Conservation (phyloP, 1,140 invertebrate species). For the Nylanderia fulva region DNA sequence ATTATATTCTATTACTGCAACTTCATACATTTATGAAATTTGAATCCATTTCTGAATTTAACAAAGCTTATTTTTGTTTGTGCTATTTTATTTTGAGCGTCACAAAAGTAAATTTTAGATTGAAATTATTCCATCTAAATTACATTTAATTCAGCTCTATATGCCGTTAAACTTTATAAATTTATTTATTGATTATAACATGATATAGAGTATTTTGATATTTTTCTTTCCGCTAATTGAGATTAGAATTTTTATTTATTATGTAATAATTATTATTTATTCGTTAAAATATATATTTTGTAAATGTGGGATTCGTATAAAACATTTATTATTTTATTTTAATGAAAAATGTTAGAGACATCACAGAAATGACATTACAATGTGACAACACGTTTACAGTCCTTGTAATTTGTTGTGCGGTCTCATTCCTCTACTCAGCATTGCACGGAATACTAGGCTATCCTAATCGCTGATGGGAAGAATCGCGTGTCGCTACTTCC, state of each 20-base stretch:
- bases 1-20: conserved; percentile 43
- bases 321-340: not conserved
- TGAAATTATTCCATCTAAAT: conserved; percentile 19
- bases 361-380: not conserved
- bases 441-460: conserved; percentile 38
- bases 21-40: not conserved
- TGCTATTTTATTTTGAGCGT: conserved; percentile 12
- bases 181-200: not conserved
- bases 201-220: not conserved
- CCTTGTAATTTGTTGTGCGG: not conserved
- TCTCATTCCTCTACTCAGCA: conserved; percentile 23
- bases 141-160: not conserved
- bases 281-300: not conserved
- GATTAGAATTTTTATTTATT: not conserved
- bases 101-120: not conserved
- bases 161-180: not conserved
- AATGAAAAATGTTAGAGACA: not conserved
- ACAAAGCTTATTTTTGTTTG: conserved; percentile 4
- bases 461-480: conserved; percentile 74
- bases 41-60: conserved; percentile 28
- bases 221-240: not conserved
- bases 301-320: not conserved
- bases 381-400: not conserved
- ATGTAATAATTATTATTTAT: not conserved
- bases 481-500: conserved; percentile 80